phyloP scores from a whole-genome alignment of 2,888 invertebrate species.

The Scaptomyza parva region DNA sequence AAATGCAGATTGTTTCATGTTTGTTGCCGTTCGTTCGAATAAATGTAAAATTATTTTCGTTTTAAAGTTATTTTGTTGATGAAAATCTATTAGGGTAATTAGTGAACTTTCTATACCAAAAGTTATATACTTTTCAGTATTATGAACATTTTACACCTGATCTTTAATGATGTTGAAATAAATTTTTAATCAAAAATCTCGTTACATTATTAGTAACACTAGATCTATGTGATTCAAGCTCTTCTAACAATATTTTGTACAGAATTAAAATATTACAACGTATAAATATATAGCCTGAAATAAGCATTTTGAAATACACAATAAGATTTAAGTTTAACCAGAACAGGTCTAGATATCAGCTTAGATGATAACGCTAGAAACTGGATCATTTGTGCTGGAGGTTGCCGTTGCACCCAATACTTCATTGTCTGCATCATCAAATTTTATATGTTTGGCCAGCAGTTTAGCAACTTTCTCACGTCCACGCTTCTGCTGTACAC shows the following conservation, averaged over 20 bases:
- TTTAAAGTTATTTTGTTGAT: not conserved
- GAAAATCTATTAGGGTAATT: not conserved
- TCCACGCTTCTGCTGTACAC: conserved; percentile 81
- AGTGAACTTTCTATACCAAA: too few relatives aligned
- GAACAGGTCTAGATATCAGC: conserved; percentile 12
- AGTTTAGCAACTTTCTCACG: conserved; percentile 32
- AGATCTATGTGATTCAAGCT: too few relatives aligned
- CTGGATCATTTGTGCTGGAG: conserved; percentile 1
- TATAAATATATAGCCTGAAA: too few relatives aligned
- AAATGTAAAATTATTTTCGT: conserved; percentile 36
- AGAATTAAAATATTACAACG: too few relatives aligned
- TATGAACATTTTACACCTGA: too few relatives aligned
- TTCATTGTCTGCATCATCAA: conserved; percentile 36
- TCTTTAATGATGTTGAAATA: too few relatives aligned
- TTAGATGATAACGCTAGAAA: conserved; percentile 2
- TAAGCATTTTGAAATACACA: too few relatives aligned
- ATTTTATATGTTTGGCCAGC: conserved; percentile 1
- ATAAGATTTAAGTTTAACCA: not conserved
- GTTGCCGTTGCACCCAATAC: not conserved
- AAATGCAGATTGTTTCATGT: conserved; percentile 27
- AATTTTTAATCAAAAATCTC: too few relatives aligned
- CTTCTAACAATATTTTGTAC: too few relatives aligned
- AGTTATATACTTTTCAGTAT: too few relatives aligned
- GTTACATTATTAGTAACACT: too few relatives aligned
- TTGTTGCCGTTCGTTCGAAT: conserved; percentile 55